phyloP scores from a whole-genome alignment of 2,113 vertebrate species.

The Barnardius zonarius region DNA sequence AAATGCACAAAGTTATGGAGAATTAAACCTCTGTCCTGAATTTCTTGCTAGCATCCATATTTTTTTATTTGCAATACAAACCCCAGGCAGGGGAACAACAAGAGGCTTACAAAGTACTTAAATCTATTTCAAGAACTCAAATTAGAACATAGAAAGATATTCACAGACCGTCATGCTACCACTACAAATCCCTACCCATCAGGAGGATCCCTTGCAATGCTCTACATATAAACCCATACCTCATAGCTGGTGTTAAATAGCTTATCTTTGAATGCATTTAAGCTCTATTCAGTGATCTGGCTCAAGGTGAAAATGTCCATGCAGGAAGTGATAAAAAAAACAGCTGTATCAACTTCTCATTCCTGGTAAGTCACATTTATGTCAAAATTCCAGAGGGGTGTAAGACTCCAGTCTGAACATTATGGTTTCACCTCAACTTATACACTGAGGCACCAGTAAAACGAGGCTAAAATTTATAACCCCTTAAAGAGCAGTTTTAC shows the following conservation, averaged over 20 bases:
- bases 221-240: rapidly evolving
- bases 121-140: background rate
- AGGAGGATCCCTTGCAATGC: background rate
- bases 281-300: no score
- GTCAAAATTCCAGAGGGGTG: background rate
- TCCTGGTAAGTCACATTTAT: background rate
- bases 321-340: background rate
- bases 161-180: no score
- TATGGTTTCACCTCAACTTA: background rate
- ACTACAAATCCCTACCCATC: background rate
- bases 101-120: background rate
- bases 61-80: background rate
- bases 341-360: background rate
- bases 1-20: background rate
- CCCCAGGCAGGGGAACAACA: background rate
- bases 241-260: background rate
- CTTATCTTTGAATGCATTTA: background rate
- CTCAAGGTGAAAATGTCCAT: background rate
- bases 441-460: background rate
- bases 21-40: background rate
- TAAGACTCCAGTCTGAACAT: background rate
- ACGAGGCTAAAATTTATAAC: background rate
- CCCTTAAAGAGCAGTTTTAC: background rate
- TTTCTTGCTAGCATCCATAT: background rate
- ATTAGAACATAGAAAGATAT: background rate